These are phyloP conservation scores for Himalopsyche kuldschensis DNA, from an alignment of 2,888 invertebrate species.

Conservation along the genomic window DNA sequence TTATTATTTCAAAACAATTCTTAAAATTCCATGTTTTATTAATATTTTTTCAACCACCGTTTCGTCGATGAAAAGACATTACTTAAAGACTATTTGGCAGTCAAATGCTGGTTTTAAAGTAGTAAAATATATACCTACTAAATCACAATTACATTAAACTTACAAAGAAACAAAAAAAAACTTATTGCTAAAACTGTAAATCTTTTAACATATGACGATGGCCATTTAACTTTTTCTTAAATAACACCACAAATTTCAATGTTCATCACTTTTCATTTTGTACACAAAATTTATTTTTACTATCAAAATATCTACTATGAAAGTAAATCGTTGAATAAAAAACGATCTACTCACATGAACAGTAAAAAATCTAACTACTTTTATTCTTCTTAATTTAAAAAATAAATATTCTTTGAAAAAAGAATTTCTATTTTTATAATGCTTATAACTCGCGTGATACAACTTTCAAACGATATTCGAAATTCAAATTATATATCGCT, in stretches of 20 bases:
- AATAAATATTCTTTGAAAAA: too few species aligned
- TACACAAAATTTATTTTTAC: not conserved
- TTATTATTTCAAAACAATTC: too few species aligned
- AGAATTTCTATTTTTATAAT: too few species aligned
- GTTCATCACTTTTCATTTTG: not conserved
- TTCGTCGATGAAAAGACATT: not conserved
- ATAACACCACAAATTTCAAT: not conserved
- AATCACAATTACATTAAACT: not conserved
- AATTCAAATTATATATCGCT: too few species aligned
- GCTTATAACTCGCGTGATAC: too few species aligned
- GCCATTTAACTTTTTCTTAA: not conserved
- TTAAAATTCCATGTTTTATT: too few species aligned
- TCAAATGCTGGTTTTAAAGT: not conserved
- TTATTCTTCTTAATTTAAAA: too few species aligned
- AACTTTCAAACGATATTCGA: too few species aligned
- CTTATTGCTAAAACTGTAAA: not conserved
- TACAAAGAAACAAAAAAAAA: not conserved
- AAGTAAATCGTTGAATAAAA: too few species aligned
- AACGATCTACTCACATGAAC: too few species aligned
- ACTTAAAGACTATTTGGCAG: not conserved
- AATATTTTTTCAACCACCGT: too few species aligned
- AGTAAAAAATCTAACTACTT: too few species aligned
- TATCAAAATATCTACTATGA: not conserved
- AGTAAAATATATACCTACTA: not conserved
- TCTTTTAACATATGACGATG: not conserved